A percentile compares a stretch with the other conserved stretches of the same genome.
Evolutionary conservation across 2,797 vertebrate species (phyloP).

Genomic region (Hippoglossus hippoglossus): DNA sequence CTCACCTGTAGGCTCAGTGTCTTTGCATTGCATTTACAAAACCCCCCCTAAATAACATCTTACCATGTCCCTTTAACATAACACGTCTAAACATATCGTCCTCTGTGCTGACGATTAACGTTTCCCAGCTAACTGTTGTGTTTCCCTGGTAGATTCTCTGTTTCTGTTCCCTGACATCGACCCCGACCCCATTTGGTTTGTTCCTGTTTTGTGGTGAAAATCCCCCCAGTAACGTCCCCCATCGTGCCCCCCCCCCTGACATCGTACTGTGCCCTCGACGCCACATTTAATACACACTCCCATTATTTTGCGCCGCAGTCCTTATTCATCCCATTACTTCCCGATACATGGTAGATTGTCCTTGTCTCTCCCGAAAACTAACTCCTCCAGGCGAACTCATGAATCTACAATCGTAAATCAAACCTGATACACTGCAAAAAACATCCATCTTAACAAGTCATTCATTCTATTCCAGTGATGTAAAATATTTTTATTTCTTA

Average conservation of each 20-base stretch:
- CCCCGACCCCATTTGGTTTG: slow-evolving; percentile 49
- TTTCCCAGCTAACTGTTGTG: slow-evolving; percentile 54
- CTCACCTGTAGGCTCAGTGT: slow-evolving; percentile 32
- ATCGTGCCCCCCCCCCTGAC: slow-evolving; percentile 36
- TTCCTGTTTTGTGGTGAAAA: slow-evolving; percentile 59
- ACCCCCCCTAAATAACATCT: slow-evolving; percentile 25
- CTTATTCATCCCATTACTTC: slow-evolving; percentile 55
- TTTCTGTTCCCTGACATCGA: slow-evolving; percentile 56
- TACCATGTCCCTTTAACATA: slow-evolving; percentile 41
- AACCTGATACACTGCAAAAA: slow-evolving; percentile 71
- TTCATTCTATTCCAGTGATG: slow-evolving; percentile 18
- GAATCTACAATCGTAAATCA: slow-evolving; percentile 34
- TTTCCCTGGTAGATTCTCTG: slow-evolving; percentile 52
- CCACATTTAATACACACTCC: slow-evolving; percentile 42
- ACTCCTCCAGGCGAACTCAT: slow-evolving; percentile 47
- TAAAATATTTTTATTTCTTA: not conserved
- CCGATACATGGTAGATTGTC: slow-evolving; percentile 28
- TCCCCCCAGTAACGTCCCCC: slow-evolving; percentile 46
- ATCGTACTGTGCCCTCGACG: slow-evolving; percentile 45
- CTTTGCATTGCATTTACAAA: slow-evolving; percentile 21
- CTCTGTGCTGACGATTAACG: slow-evolving; percentile 37
- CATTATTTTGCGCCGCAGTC: slow-evolving; percentile 55
- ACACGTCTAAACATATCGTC: slow-evolving; percentile 33
- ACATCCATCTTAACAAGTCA: slow-evolving; percentile 61
- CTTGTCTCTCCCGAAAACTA: slow-evolving; percentile 55